Conservation (phyloP, 2,797 vertebrate species). For the Coregonus suidteri region DNA sequence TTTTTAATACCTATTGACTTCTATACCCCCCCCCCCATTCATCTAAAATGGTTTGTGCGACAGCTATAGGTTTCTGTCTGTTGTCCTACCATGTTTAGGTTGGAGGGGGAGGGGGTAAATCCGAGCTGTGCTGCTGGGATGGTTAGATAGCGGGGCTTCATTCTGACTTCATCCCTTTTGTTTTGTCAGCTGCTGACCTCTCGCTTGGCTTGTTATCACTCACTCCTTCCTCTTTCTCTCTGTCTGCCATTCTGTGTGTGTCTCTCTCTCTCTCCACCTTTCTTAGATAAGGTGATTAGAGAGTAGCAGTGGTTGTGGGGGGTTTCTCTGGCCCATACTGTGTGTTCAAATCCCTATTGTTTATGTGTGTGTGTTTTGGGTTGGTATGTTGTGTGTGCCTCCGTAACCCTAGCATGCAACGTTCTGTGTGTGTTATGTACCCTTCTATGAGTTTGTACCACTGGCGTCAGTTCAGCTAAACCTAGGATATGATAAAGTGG, state of each 20-base stretch:
- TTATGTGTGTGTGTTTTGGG: too few relatives aligned
- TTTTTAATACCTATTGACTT: constrained; percentile 49
- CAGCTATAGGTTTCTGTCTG: constrained; percentile 50
- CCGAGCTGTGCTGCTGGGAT: constrained; percentile 50
- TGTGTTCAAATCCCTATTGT: too few relatives aligned
- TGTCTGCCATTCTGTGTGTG: constrained; percentile 28
- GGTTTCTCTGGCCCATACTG: too few relatives aligned
- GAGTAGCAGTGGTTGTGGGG: not conserved
- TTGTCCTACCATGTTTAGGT: constrained; percentile 49
- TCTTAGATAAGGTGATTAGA: constrained; percentile 25
- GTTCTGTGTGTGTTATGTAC: too few relatives aligned
- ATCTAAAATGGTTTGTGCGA: constrained; percentile 1
- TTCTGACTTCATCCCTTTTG: constrained; percentile 66
- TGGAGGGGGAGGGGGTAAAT: constrained; percentile 36
- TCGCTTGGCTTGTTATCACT: constrained; percentile 31
- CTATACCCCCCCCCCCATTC: not conserved
- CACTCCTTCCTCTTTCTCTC: not conserved
- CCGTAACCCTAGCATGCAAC: too few relatives aligned
- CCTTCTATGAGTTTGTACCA: too few relatives aligned
- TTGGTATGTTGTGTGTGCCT: too few relatives aligned
- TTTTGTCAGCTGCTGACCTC: constrained; percentile 71
- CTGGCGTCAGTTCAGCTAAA: too few relatives aligned
- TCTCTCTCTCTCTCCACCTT: constrained; percentile 33
- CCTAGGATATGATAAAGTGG: too few relatives aligned
- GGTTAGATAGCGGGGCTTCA: constrained; percentile 62